Conservation (phyloP, 2,113 vertebrate species). For the Podarcis cretensis region DNA sequence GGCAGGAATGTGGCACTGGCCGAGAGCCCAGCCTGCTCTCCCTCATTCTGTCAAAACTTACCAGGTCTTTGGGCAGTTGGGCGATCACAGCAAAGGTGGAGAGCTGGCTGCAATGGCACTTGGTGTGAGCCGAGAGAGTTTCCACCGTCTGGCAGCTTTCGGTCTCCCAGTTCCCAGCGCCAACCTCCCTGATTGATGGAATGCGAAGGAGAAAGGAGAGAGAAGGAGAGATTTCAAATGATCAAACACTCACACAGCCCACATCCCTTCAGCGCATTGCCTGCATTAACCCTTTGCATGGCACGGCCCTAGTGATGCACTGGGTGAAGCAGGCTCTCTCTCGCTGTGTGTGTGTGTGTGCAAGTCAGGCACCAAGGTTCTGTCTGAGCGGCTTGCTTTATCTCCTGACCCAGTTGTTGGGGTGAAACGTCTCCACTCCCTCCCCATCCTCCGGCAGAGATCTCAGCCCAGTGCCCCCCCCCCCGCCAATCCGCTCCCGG, state of each 20-base stretch:
- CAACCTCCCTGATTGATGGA: slow-evolving; percentile 87
- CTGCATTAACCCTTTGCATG: slow-evolving; percentile 40
- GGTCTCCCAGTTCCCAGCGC: slow-evolving; percentile 93
- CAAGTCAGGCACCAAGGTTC: neutral
- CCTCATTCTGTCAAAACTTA: slow-evolving; percentile 70
- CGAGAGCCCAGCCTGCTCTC: too few species aligned
- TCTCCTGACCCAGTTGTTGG: slow-evolving; percentile 1
- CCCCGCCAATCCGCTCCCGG: neutral
- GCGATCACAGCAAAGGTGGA: slow-evolving; percentile 95
- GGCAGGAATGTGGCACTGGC: neutral
- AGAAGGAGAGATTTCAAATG: slow-evolving; percentile 52
- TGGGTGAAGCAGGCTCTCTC: rapidly evolving
- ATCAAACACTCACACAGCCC: slow-evolving; percentile 33
- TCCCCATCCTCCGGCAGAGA: neutral
- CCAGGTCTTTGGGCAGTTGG: slow-evolving; percentile 94
- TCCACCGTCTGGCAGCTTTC: slow-evolving; percentile 95
- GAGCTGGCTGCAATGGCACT: slow-evolving; percentile 95
- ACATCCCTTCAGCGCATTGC: neutral
- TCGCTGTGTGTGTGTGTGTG: too few species aligned
- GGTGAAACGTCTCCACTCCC: neutral
- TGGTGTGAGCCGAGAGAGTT: slow-evolving; percentile 91
- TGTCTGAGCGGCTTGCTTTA: neutral
- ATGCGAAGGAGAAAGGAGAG: slow-evolving; percentile 1
- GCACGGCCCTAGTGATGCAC: neutral
- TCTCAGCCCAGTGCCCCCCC: neutral